Percentiles rank a stretch among this genome's conserved stretches.
Evolutionary conservation across 2,888 invertebrate species (phyloP).

Genomic region (Anthrax anthrax): DNA sequence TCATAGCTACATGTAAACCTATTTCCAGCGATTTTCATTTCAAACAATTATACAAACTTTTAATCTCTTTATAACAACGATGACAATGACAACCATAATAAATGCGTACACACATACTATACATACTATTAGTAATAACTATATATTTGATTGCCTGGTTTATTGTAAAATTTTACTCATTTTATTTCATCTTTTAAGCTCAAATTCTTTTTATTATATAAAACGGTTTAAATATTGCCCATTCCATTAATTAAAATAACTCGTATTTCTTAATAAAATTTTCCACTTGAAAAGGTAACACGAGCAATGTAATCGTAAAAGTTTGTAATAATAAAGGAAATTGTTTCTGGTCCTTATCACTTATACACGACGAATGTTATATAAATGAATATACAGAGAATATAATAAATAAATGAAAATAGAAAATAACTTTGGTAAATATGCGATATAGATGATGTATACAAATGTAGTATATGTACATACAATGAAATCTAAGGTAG

Average conservation of each 20-base stretch:
- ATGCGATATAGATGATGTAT: no score
- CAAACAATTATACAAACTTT: neutral
- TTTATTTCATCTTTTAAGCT: no score
- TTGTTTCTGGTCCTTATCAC: slow-evolving; percentile 7
- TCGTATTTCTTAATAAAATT: slow-evolving; percentile 11
- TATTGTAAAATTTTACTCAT: no score
- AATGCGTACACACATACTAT: no score
- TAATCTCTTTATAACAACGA: neutral
- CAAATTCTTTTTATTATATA: no score
- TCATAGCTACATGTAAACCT: no score
- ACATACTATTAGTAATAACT: no score
- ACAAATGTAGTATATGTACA: neutral
- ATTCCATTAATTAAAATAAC: slow-evolving; percentile 6
- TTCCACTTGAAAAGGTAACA: slow-evolving; percentile 10
- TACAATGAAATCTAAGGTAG: slow-evolving; percentile 4
- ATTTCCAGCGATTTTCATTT: no score
- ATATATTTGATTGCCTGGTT: no score
- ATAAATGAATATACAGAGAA: no score
- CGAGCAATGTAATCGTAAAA: neutral
- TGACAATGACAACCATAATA: slow-evolving; percentile 1
- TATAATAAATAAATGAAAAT: no score
- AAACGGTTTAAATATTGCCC: slow-evolving; percentile 1
- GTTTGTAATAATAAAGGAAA: slow-evolving; percentile 8
- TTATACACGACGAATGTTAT: neutral
- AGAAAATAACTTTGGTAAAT: no score